Conservation (phyloP, 2,113 vertebrate genomes). For the Pterophyllum scalare region DNA sequence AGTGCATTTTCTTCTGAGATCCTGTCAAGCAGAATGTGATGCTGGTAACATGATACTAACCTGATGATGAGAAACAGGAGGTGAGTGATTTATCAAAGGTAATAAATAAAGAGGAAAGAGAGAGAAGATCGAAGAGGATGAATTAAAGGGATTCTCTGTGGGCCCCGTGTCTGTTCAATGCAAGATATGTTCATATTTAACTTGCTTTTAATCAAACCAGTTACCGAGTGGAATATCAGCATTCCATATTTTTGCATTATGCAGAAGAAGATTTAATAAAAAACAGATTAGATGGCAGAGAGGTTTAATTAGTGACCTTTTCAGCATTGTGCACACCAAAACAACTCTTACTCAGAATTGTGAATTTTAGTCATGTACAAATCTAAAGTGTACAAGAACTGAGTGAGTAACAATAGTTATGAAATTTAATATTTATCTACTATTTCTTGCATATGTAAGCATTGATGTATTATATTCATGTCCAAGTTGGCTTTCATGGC, state of each 20-base stretch:
- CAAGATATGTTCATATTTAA: background rate
- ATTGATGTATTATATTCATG: too few relatives aligned
- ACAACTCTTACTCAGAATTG: background rate
- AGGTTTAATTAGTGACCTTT: conserved; percentile 1
- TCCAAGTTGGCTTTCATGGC: too few relatives aligned
- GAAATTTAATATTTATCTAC: background rate
- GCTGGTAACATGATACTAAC: background rate
- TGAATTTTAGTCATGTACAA: background rate
- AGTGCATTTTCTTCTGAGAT: background rate
- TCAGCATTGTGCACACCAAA: background rate
- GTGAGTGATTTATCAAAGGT: background rate
- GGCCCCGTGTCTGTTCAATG: background rate
- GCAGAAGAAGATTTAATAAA: background rate
- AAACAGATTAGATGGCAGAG: background rate
- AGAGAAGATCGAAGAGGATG: background rate
- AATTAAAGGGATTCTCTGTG: background rate
- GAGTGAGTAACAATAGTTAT: background rate
- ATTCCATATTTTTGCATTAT: background rate
- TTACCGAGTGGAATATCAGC: background rate
- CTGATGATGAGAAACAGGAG: background rate
- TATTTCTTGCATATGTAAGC: background rate
- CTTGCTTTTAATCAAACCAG: conserved; percentile 20
- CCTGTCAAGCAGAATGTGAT: background rate
- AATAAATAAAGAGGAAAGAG: conserved; percentile 28
- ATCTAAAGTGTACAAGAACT: background rate